Base-by-base conservation (phyloP, 1,140 invertebrate species). In the Hyposmocoma kahamanoa region DNA sequence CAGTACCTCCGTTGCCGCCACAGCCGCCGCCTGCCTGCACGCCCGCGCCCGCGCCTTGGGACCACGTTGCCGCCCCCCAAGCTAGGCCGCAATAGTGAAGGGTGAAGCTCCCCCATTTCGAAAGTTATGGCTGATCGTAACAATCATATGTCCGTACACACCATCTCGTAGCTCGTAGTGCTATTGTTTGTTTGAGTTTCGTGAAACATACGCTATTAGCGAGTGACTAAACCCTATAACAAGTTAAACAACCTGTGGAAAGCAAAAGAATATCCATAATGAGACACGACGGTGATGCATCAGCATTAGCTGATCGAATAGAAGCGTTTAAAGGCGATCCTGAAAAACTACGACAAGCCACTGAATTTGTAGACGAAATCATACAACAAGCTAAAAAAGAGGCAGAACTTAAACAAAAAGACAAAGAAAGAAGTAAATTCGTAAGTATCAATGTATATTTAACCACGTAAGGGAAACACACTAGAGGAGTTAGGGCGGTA, bases 371-470 rank as follows among this genome's bases (percentile, higher is more conserved):
- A 52, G 86, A 87, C 47, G 73, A 84, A 66, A 68, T 87, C 22
- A 79, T 87, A 54, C 72, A 83, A 50, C 77, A 86, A 54, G 85
- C 85, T 43, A 86, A 80, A 60, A 81, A 69, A 72, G 77, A 83
- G 62, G 86, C 80, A 49, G 83, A 85, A 56, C 52, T 77, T 53
- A 87, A 85, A 81, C 74, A 80, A 61, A 86, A 80, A 85, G 83
- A 83, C 61, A 84, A 84, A 74, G 81, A 86, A 46, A 84, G 67
- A 80, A 80, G 66, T 59, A 87, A 83, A 79, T 79, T 81, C 60
- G 85, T 87, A 84, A 86, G 80, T 84, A 77, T 83, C 59, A 74
- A 79, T 84, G 77, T 84, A 78, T 83, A 80, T 80, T 82, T 76
- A 71, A 67, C 66, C 69, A 62, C 57, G 54, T 76, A 75, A 72